phyloP scores from a whole-genome alignment of 30 jellyfish, hydroid and myxozoan genomes.

The Hydractinia echinata region DNA sequence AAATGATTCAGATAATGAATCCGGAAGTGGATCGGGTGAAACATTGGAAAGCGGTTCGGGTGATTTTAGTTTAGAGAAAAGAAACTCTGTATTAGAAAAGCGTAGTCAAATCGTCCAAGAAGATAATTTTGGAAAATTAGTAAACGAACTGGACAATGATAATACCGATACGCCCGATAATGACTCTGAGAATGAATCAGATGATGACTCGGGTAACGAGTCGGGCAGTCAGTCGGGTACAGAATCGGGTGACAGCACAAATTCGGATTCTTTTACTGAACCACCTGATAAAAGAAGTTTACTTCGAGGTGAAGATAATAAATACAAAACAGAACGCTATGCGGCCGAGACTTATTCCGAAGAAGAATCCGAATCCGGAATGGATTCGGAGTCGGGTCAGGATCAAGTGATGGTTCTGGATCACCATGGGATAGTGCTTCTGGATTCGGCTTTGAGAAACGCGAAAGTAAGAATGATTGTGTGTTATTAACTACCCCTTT shows the following conservation, averaged over 20 bases:
- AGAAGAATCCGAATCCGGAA: slow-evolving; percentile 31
- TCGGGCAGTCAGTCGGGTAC: background rate
- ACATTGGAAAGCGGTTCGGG: slow-evolving; percentile 12
- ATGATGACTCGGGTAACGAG: background rate
- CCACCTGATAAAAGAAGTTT: background rate
- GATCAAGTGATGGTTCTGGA: slow-evolving; percentile 21
- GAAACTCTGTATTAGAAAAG: slow-evolving; percentile 26
- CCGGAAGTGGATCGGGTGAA: slow-evolving; percentile 30
- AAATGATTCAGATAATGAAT: slow-evolving; percentile 27
- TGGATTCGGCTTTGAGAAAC: slow-evolving; percentile 16
- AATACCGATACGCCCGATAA: background rate
- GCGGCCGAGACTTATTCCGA: background rate
- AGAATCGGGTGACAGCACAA: slow-evolving; percentile 16
- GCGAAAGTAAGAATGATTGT: background rate
- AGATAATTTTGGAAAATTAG: background rate
- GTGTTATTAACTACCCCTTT: background rate
- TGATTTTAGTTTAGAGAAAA: background rate
- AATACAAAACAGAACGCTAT: background rate
- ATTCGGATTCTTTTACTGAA: background rate
- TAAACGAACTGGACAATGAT: background rate
- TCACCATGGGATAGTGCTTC: slow-evolving; percentile 27
- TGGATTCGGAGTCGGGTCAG: slow-evolving; percentile 33
- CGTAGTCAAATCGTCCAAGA: slow-evolving; percentile 34
- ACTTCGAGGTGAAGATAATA: slow-evolving; percentile 7
- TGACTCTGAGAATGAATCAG: slow-evolving; percentile 26